Evolutionary conservation across 1,140 invertebrate species (phyloP).

Genomic region (Lordiphosa mommai): DNA sequence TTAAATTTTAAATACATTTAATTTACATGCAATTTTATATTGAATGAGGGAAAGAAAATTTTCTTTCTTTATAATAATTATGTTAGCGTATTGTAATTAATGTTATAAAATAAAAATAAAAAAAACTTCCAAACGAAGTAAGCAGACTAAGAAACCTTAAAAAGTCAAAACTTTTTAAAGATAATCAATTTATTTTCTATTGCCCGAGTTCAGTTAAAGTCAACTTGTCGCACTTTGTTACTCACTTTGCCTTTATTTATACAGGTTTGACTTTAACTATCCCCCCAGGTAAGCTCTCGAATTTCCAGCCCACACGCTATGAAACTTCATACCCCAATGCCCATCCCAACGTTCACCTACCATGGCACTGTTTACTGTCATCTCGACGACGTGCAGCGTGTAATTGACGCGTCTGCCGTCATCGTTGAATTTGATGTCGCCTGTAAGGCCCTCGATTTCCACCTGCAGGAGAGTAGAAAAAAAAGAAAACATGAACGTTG

Average conservation of each 20-base stretch:
- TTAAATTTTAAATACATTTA: too few relatives aligned
- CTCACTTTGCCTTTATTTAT: not conserved
- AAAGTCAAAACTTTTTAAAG: too few relatives aligned
- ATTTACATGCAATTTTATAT: too few relatives aligned
- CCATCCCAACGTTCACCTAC: conserved; percentile 23
- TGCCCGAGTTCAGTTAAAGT: not conserved
- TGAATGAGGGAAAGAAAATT: too few relatives aligned
- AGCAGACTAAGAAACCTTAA: too few relatives aligned
- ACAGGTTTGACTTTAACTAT: conserved; percentile 14
- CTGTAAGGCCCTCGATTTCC: conserved; percentile 94
- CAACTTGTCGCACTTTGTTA: conserved; percentile 1
- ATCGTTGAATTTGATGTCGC: conserved; percentile 92
- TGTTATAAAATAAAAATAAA: too few relatives aligned
- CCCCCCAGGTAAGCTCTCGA: conserved; percentile 1
- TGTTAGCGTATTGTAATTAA: too few relatives aligned
- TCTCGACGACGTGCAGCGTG: conserved; percentile 94
- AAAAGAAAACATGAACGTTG: conserved; percentile 2
- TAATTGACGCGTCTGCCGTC: conserved; percentile 93
- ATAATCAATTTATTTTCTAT: too few relatives aligned
- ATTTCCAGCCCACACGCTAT: conserved; percentile 7
- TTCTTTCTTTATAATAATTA: too few relatives aligned
- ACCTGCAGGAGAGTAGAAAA: conserved; percentile 83
- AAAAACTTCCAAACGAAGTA: too few relatives aligned
- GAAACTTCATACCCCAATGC: too few relatives aligned
- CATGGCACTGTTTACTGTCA: conserved; percentile 84